phyloP scores from a whole-genome alignment of 2,113 vertebrate species.

The Chiloscyllium plagiosum region DNA sequence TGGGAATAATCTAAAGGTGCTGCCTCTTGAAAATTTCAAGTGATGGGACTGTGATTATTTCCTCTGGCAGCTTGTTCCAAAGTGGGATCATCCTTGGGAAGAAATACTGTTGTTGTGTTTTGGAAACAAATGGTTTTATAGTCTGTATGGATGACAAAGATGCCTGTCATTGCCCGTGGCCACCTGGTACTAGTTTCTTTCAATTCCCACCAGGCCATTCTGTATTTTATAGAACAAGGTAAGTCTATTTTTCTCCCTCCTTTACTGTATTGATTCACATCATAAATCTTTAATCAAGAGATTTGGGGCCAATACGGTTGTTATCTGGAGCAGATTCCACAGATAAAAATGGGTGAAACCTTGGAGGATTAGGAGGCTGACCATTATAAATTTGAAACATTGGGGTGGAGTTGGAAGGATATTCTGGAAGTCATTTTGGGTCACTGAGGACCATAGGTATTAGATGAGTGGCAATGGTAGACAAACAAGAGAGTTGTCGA shows the following conservation, averaged over 20 bases:
- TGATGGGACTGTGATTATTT: background rate
- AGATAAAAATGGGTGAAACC: background rate
- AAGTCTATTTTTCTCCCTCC: background rate
- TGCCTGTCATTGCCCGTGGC: background rate
- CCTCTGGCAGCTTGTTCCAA: background rate
- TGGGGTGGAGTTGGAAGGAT: too few species aligned
- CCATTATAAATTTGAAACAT: background rate
- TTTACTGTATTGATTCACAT: background rate
- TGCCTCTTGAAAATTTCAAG: background rate
- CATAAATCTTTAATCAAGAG: background rate
- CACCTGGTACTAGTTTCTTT: background rate
- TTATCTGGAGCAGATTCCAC: background rate
- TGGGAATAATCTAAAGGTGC: background rate
- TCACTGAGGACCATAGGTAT: background rate
- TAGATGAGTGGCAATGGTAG: background rate
- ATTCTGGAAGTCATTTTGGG: background rate
- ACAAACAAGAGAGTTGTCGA: background rate
- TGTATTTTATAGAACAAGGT: background rate
- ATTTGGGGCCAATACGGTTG: background rate
- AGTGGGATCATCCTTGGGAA: background rate
- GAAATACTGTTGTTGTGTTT: background rate
- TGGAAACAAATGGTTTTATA: background rate
- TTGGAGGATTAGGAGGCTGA: background rate
- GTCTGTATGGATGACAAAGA: background rate
- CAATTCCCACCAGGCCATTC: background rate